A percentile compares a stretch with the other conserved stretches of the same genome.
These are phyloP conservation scores for Garrulus glandarius DNA, from an alignment of 2,797 vertebrate genomes.

Conservation along the genomic window DNA sequence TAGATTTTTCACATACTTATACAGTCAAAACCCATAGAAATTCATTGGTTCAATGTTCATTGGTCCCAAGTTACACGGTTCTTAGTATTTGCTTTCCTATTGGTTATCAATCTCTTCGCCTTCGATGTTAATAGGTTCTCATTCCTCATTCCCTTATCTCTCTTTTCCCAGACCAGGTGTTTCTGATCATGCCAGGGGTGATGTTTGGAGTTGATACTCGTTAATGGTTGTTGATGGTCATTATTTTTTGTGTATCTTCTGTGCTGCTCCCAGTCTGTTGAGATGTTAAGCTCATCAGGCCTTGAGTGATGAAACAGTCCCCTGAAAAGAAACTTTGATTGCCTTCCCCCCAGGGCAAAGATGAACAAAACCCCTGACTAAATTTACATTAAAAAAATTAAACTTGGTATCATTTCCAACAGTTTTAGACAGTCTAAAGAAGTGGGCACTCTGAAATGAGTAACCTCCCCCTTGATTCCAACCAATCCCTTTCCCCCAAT, in stretches of 20 bases:
- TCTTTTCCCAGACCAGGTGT: background rate
- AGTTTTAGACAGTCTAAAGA: background rate
- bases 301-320: background rate
- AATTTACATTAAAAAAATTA: background rate
- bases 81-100: background rate
- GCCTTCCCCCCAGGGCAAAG: rapidly evolving
- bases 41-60: background rate
- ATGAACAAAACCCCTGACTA: rapidly evolving
- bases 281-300: background rate
- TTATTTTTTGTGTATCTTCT: background rate
- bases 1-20: background rate
- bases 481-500: background rate
- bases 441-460: background rate
- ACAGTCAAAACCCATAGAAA: background rate
- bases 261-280: background rate
- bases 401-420: background rate
- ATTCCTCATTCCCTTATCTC: background rate
- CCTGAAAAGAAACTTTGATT: background rate
- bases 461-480: background rate
- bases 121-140: background rate
- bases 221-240: background rate
- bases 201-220: background rate
- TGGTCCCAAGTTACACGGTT: background rate
- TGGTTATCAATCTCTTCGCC: background rate
- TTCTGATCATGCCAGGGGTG: background rate